A percentile compares a stretch with the other conserved stretches of the same genome.
Evolutionary conservation across 1,140 invertebrate genomes (phyloP).

Genomic region (Arion vulgaris): DNA sequence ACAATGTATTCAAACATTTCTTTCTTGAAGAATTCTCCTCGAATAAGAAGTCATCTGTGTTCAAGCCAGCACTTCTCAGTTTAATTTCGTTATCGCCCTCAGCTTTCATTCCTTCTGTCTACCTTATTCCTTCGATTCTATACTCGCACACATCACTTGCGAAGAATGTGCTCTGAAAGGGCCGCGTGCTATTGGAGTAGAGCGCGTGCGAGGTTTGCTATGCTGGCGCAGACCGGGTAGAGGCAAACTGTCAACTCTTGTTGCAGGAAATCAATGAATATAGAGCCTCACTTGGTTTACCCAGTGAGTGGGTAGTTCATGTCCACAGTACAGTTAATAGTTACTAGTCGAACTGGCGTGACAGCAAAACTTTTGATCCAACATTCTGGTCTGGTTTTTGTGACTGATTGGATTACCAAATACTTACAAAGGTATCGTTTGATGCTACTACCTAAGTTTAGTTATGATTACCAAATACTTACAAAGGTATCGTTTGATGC

Average conservation of each 20-base stretch:
- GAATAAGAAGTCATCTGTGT: too few species aligned
- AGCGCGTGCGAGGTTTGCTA: neutral
- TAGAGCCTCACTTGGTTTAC: neutral
- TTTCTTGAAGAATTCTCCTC: too few species aligned
- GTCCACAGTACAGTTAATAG: neutral
- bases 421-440: too few species aligned
- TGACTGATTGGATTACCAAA: too few species aligned
- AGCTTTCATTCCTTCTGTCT: neutral
- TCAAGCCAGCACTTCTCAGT: too few species aligned
- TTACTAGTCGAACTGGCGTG: neutral
- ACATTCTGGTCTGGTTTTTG: too few species aligned
- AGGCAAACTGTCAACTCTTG: neutral
- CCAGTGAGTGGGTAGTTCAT: neutral
- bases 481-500: too few species aligned
- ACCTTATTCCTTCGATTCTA: neutral
- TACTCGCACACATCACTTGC: neutral
- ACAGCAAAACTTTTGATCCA: too few species aligned
- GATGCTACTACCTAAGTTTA: too few species aligned
- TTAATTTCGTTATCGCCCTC: too few species aligned
- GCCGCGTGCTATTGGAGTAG: conserved; percentile 4
- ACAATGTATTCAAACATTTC: too few species aligned
- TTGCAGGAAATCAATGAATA: conserved; percentile 5
- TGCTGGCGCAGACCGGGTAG: neutral
- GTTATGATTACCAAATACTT: too few species aligned
- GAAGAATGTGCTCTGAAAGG: neutral